Base-by-base conservation (phyloP, 2,888 invertebrate genomes). In the Eurois occulta region DNA sequence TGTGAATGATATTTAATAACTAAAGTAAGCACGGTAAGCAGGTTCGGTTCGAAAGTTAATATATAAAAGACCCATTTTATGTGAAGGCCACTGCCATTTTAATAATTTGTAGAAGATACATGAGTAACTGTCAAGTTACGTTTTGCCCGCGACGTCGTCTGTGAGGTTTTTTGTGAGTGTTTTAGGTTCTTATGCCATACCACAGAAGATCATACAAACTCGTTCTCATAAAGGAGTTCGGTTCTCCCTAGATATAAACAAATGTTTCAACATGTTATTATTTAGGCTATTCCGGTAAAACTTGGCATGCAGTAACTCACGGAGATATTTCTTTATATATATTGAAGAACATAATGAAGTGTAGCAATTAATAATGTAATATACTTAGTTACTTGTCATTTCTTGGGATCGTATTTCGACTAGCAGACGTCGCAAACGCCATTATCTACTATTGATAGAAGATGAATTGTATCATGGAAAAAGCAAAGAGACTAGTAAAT, bases 321-420 rank as follows among this genome's bases (percentile, higher is more conserved):
- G 10, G 13, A 28, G 28, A 58, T 60, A 24, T 21, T 24, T 58
- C 8, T n/a, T 60, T 65, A 8, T 28, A 10, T 60, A 60, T 60
- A 71, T 60, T 32, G 24, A 60, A 60, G 10, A 13, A 55, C n/a
- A 24, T 41, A 60, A 32, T 71, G 24, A 5, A 70, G 41, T 24
- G 21, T 58, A 38, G 38, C 24, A 41, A 16, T 65, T 6, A 65
- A 65, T n/a, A 38, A 16, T 41, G n/a, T 8, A n/a, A 65, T 65
- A 38, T 32, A 35, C 21, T n/a, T 28, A 65, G 11, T n/a, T n/a
- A n/a, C n/a, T n/a, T n/a, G 52, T 69, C 38, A 72, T 70, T 82
- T 72, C 38, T 32, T 24, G 41, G 13, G 28, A 8, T 41, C 38
- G 10, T 52, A 46, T 48, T 55, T 18, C 8, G 13, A 55, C 21